Evolutionary conservation across 2,113 vertebrate genomes (phyloP).

Genomic region (Myrmophylax atrothorax): DNA sequence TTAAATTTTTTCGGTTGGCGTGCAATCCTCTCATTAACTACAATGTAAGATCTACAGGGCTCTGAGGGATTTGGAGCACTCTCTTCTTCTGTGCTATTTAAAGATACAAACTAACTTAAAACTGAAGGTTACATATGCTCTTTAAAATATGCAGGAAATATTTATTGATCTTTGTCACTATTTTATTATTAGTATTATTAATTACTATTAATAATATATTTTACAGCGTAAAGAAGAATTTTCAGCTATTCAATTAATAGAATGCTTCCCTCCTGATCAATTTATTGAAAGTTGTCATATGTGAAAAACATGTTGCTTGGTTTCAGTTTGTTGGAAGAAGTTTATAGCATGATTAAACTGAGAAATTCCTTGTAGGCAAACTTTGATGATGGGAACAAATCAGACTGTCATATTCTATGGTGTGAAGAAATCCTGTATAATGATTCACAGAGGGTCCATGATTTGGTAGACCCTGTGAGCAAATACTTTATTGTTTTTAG

Average conservation of each 20-base stretch:
- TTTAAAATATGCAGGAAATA: neutral
- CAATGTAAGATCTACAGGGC: neutral
- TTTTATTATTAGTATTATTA: neutral
- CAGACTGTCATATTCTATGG: neutral
- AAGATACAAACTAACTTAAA: neutral
- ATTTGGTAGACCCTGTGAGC: neutral
- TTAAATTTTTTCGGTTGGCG: neutral
- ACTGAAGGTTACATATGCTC: neutral
- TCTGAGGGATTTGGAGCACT: neutral
- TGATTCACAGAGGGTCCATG: neutral
- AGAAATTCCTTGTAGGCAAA: neutral
- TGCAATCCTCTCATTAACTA: neutral
- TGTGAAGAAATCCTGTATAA: slow-evolving; percentile 8
- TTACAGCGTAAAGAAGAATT: neutral
- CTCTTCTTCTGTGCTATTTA: neutral
- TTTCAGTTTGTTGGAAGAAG: neutral
- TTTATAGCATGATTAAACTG: slow-evolving; percentile 16
- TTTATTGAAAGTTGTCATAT: neutral
- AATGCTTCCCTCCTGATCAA: neutral
- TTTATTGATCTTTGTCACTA: neutral
- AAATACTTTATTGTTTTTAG: neutral
- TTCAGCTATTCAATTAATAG: neutral
- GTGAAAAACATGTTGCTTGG: neutral
- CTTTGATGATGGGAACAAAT: slow-evolving; percentile 13
- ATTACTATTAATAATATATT: neutral